Percentiles rank a stretch among this genome's conserved stretches.
Evolutionary conservation across 2,888 invertebrate species (phyloP).

Genomic region (Parnassius glacialis): DNA sequence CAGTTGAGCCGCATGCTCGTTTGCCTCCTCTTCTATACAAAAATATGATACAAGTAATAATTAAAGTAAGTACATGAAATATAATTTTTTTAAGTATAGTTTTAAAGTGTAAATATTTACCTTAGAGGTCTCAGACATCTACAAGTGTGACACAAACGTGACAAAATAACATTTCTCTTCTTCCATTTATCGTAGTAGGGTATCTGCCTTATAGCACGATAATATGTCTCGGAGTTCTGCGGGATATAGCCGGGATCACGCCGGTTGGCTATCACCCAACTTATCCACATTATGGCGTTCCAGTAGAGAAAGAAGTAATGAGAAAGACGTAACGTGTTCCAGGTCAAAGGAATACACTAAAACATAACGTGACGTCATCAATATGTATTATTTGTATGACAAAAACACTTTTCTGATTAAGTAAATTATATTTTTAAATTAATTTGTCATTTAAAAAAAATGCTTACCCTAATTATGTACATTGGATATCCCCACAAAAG

Average conservation of each 20-base stretch:
- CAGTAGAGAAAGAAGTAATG: slow-evolving; percentile 95
- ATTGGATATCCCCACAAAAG: slow-evolving; percentile 96
- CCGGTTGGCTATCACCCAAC: slow-evolving; percentile 93
- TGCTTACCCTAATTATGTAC: slow-evolving; percentile 90
- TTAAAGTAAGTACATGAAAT: too few species aligned
- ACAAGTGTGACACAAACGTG: slow-evolving; percentile 94
- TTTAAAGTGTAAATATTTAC: slow-evolving; percentile 32
- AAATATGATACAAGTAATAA: too few species aligned
- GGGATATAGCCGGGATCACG: slow-evolving; percentile 95
- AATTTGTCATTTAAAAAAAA: not conserved
- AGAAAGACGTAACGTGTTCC: slow-evolving; percentile 91
- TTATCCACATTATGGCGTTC: slow-evolving; percentile 96
- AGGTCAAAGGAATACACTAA: slow-evolving; percentile 93
- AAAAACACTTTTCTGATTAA: too few species aligned
- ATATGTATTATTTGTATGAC: too few species aligned
- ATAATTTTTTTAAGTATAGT: too few species aligned
- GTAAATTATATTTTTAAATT: too few species aligned
- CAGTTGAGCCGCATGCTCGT: too few species aligned
- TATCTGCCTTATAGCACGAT: slow-evolving; percentile 94
- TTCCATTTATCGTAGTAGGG: slow-evolving; percentile 96
- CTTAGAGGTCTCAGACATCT: slow-evolving; percentile 91
- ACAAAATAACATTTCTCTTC: slow-evolving; percentile 89
- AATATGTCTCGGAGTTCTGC: slow-evolving; percentile 93
- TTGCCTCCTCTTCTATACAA: too few species aligned
- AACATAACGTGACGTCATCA: not conserved